Evolutionary conservation across 1,140 invertebrate genomes (phyloP).

Genomic region (Whitmania pigra): DNA sequence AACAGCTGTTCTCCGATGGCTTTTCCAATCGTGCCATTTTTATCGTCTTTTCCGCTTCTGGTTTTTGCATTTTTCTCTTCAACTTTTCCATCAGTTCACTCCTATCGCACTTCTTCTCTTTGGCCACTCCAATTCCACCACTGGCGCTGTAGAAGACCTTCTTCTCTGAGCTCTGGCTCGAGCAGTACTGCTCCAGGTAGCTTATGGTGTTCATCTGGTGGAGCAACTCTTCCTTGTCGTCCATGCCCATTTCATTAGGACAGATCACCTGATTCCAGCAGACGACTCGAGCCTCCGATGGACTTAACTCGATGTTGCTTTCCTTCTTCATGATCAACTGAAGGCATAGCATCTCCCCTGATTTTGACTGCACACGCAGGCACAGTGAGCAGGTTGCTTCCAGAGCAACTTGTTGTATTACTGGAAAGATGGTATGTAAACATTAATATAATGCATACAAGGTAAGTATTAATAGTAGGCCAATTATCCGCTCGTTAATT

Average conservation of each 20-base stretch:
- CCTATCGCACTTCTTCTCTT: slow-evolving; percentile 11
- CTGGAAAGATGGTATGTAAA: not conserved
- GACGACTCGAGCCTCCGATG: not conserved
- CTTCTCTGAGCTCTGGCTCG: not conserved
- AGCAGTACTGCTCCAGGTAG: not conserved
- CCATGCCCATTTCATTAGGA: slow-evolving; percentile 3
- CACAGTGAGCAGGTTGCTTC: not conserved
- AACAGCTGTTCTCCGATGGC: too few relatives aligned
- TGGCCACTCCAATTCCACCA: not conserved
- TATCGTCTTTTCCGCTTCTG: not conserved
- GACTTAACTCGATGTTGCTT: not conserved
- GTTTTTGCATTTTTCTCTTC: slow-evolving; percentile 18
- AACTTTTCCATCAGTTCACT: slow-evolving; percentile 14
- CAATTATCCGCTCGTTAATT: not conserved
- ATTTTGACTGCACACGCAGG: not conserved
- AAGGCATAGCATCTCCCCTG: not conserved
- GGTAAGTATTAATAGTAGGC: not conserved
- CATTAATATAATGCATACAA: too few relatives aligned
- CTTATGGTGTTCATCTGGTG: slow-evolving; percentile 5
- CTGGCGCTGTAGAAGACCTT: not conserved
- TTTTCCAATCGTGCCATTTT: slow-evolving; percentile 8
- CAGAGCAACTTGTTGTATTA: not conserved
- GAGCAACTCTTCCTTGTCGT: not conserved
- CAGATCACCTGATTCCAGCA: slow-evolving; percentile 8
- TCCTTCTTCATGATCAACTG: slow-evolving; percentile 8